phyloP scores from a whole-genome alignment of 2,797 vertebrate species.

The Sebastes iracundus region DNA sequence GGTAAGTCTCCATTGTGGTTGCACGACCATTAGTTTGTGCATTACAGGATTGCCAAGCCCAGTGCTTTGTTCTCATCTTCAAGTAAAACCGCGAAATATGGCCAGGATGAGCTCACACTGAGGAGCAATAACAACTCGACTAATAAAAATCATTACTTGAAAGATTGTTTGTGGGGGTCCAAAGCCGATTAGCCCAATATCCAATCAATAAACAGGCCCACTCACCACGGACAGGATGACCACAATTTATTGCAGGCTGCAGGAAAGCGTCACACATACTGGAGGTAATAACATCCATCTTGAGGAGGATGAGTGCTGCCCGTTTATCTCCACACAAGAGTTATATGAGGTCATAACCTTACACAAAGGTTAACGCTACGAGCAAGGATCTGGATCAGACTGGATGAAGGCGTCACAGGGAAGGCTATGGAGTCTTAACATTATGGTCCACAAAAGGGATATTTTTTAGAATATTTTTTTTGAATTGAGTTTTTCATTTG shows the following conservation, averaged over 20 bases:
- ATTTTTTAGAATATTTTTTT: neutral
- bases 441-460: neutral
- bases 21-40: conserved; percentile 14
- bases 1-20: conserved; percentile 18
- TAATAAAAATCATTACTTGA: conserved; percentile 51
- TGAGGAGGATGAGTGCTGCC: conserved; percentile 33
- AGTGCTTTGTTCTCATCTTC: conserved; percentile 30
- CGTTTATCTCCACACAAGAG: conserved; percentile 28
- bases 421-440: neutral
- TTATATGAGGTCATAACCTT: conserved; percentile 45
- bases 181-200: conserved; percentile 55
- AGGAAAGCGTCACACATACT: conserved; percentile 12
- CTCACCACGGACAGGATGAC: conserved; percentile 10
- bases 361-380: conserved; percentile 27
- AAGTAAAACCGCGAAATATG: conserved; percentile 21
- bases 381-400: conserved; percentile 26
- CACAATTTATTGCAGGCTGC: conserved; percentile 46
- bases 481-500: neutral
- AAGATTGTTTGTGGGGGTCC: conserved; percentile 27
- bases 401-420: conserved; percentile 14
- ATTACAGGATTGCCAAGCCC: conserved; percentile 18
- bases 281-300: conserved; percentile 53
- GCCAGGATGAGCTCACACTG: conserved; percentile 12
- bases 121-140: conserved; percentile 39
- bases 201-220: conserved; percentile 45